These are phyloP conservation scores for Aurelia sp. DNA, from an alignment of 30 jellyfish, hydroid and myxozoan genomes.

Conservation along the genomic window DNA sequence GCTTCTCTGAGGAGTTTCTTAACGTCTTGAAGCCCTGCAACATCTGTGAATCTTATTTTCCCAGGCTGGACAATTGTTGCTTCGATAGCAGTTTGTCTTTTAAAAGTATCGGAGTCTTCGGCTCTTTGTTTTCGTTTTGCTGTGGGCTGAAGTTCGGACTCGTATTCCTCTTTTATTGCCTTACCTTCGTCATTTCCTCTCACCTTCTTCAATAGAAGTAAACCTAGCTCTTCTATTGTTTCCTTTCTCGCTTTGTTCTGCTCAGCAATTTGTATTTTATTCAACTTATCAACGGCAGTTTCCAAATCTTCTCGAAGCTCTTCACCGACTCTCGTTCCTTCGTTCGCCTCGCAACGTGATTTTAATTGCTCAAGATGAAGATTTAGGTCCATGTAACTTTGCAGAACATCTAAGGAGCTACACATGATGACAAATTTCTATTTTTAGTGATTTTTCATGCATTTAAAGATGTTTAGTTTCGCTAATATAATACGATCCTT, in stretches of 20 bases:
- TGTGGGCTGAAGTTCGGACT: background rate
- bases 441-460: no score
- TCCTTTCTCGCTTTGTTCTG: constrained; percentile 17
- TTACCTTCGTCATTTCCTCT: background rate
- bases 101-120: constrained; percentile 31
- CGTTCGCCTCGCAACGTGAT: background rate
- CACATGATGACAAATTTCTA: background rate
- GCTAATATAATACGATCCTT: no score
- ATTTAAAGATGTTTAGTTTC: no score
- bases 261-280: background rate
- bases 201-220: background rate
- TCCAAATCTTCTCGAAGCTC: constrained; percentile 4
- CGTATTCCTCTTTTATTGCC: background rate
- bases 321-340: background rate
- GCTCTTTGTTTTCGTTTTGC: constrained; percentile 28
- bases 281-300: constrained; percentile 12
- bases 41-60: constrained; percentile 68
- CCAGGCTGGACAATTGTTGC: constrained; percentile 88
- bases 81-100: constrained; percentile 75
- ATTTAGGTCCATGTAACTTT: constrained; percentile 22
- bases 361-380: background rate
- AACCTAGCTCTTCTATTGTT: background rate
- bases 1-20: constrained; percentile 90
- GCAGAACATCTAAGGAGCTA: background rate
- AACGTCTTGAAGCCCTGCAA: constrained; percentile 94